Base-by-base conservation (phyloP, 2,888 invertebrate genomes). In the Trichogramma dendrolimi region DNA sequence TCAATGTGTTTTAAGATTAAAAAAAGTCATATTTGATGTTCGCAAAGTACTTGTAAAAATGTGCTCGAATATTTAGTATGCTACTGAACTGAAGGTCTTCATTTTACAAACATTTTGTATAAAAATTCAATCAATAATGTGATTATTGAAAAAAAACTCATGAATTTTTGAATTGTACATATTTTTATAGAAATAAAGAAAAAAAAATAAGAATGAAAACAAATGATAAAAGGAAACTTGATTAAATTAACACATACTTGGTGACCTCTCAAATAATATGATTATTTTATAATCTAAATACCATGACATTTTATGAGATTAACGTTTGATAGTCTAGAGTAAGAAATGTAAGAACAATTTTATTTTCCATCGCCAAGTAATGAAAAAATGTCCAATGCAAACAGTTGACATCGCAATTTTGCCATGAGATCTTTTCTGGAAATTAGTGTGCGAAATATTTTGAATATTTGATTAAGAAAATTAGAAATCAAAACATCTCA, bases 131-230 rank as follows among this genome's bases (percentile, higher is more conserved):
- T 14, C 5, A 39, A 44, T 6, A 5, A 48, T 55, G 42, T 48
- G n/a, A 56, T 54, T 11, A 11, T 11, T 8, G 27, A 42, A 50
- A 11, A 51, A 10, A 6, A 14, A 55, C 11, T 5, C 54, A 47
- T 14, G 41, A 63, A 60, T 60, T 63, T 57, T 58, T 57, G 11
- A 48, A 53, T 43, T 39, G 49, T 14, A 51, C 10, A 49, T 14
- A 5, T 8, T 42, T 3, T 41, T 48, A 48, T 39, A 10, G 49
- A 47, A 11, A 48, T 47, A 60, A 51, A 11, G n/a, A 40, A 56
- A 53, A 6, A 50, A 50, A 41, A 48, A 61, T 52, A 63, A 61
- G 60, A 61, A 60, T 60, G 57, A 63, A 46, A 49, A 14, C 52
- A 47, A 6, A 55, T 6, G 41, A 43, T n/a, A 42, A 41, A 5